These are phyloP conservation scores for Muscicapa comitata DNA, from an alignment of 2,797 vertebrate genomes.

Conservation along the genomic window DNA sequence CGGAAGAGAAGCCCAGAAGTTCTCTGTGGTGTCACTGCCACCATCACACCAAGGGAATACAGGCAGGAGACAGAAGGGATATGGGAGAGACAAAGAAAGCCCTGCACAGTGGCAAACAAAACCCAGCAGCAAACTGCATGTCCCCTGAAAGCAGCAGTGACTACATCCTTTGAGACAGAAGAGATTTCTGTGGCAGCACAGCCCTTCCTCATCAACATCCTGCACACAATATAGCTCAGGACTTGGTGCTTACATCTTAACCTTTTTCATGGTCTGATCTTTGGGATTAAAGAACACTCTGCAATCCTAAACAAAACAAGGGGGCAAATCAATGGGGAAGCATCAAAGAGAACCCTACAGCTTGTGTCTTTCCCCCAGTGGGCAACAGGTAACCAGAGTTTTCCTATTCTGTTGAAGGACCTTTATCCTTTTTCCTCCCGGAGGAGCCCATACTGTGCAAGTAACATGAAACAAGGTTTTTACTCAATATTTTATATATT, in stretches of 20 bases:
- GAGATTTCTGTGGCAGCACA: neutral
- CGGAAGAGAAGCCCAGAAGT: neutral
- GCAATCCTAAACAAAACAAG: neutral
- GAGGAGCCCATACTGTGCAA: neutral
- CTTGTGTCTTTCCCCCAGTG: neutral
- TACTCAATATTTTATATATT: neutral
- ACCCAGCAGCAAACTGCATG: rapidly evolving
- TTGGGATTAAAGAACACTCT: neutral
- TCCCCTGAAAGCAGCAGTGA: rapidly evolving
- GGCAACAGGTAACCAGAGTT: neutral
- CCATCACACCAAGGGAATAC: neutral
- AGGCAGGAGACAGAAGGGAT: neutral
- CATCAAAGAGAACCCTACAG: neutral
- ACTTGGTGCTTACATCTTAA: neutral
- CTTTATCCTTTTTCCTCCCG: neutral
- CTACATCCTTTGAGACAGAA: neutral
- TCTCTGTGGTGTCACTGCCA: neutral
- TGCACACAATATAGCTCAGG: neutral
- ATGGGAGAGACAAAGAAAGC: neutral
- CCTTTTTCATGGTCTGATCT: neutral
- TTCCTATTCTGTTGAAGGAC: neutral
- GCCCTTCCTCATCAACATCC: neutral
- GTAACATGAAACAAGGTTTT: neutral
- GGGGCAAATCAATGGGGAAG: neutral
- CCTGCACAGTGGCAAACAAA: neutral